Evolutionary conservation across 1,140 invertebrate species (phyloP).

Genomic region (Penaeus indicus): DNA sequence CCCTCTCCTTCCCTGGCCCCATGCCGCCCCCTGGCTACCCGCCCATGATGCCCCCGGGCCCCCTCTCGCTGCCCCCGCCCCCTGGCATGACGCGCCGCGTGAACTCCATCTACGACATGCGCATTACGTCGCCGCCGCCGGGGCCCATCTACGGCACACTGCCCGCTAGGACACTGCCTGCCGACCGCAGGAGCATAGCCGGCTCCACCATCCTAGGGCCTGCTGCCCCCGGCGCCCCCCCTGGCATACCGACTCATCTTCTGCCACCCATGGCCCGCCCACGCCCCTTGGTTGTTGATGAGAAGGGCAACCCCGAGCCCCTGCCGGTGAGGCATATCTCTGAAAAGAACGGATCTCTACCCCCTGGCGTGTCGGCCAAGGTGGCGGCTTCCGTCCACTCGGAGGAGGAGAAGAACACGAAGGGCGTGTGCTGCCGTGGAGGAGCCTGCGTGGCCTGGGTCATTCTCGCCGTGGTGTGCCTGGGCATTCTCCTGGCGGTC

Average conservation of each 20-base stretch:
- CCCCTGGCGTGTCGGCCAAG: constrained; percentile 40
- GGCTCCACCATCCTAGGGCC: constrained; percentile 59
- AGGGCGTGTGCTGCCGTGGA: constrained; percentile 67
- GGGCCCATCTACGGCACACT: constrained; percentile 62
- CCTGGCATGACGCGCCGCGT: constrained; percentile 42
- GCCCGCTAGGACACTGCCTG: constrained; percentile 33
- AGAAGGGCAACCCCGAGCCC: constrained; percentile 66
- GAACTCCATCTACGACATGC: constrained; percentile 66
- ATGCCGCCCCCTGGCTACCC: constrained; percentile 86
- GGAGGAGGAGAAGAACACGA: constrained; percentile 26
- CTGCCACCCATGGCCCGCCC: constrained; percentile 65
- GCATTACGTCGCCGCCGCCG: constrained; percentile 48
- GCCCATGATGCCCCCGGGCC: constrained; percentile 83
- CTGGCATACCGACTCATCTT: constrained; percentile 61
- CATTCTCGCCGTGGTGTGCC: constrained; percentile 69
- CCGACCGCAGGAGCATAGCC: constrained; percentile 58
- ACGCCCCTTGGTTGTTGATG: constrained; percentile 65
- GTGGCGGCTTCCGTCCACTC: constrained; percentile 31
- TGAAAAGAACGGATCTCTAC: constrained; percentile 61
- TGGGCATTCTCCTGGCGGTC: constrained; percentile 69
- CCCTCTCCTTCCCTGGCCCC: constrained; percentile 83
- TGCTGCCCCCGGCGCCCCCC: constrained; percentile 49
- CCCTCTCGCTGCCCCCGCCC: constrained; percentile 86
- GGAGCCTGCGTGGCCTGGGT: constrained; percentile 69
- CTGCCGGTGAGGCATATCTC: constrained; percentile 61